Conservation (phyloP, 2,113 vertebrate species). For the Atrichornis clamosus region DNA sequence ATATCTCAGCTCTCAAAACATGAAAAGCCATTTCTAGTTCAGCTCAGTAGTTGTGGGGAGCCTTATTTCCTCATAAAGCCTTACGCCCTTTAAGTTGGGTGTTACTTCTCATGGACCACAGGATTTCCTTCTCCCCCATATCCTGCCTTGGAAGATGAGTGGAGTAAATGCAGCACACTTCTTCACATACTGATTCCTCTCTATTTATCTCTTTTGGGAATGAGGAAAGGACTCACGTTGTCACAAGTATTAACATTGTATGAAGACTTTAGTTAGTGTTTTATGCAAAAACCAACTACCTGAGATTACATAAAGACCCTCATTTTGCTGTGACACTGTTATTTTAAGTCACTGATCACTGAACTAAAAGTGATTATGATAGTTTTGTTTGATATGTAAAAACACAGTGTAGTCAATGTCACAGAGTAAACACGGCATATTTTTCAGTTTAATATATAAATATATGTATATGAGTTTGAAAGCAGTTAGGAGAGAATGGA, state of each 20-base stretch:
- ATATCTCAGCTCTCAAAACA: neutral
- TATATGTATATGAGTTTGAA: neutral
- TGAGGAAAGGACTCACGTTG: neutral
- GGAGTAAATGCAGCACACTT: neutral
- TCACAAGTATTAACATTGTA: neutral
- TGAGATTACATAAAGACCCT: neutral
- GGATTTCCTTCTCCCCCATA: neutral
- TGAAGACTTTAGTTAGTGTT: neutral
- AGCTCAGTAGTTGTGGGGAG: neutral
- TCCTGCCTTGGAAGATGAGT: neutral
- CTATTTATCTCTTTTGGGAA: neutral
- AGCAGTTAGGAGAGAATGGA: neutral
- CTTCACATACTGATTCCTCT: neutral
- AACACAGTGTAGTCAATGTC: neutral
- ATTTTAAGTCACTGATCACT: neutral
- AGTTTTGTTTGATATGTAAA: neutral
- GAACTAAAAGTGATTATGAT: neutral
- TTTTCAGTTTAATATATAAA: neutral
- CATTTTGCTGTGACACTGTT: neutral
- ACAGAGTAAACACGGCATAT: neutral
- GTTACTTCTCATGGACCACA: fast-evolving
- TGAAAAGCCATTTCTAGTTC: neutral
- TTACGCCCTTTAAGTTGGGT: neutral
- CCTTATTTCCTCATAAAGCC: neutral
- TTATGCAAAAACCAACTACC: neutral